A percentile compares a stretch with the other conserved stretches of the same genome.
Evolutionary conservation across 2,113 vertebrate genomes (phyloP).

Genomic region (Platysternon megacephalum): DNA sequence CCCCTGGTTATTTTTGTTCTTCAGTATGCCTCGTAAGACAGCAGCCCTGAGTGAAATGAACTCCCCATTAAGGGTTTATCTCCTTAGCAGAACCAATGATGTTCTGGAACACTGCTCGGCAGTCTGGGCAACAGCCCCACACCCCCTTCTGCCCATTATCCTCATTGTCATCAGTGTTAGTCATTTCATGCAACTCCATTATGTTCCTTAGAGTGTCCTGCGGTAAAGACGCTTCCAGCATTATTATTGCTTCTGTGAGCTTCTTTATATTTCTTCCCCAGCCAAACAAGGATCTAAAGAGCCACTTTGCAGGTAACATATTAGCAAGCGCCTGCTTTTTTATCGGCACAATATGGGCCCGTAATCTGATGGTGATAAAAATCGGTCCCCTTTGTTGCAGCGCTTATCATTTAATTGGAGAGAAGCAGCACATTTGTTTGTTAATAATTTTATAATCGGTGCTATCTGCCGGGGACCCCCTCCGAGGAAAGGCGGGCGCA

Average conservation of each 20-base stretch:
- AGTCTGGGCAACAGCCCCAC: background rate
- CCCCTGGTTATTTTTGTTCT: background rate
- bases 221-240: slow-evolving; percentile 38
- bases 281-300: slow-evolving; percentile 46
- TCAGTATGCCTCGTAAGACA: background rate
- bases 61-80: slow-evolving; percentile 21
- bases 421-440: slow-evolving; percentile 37
- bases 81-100: background rate
- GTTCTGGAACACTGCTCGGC: slow-evolving; percentile 36
- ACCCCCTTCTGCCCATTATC: background rate
- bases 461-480: slow-evolving; percentile 45
- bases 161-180: slow-evolving; percentile 7
- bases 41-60: background rate
- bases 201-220: background rate
- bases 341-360: slow-evolving; percentile 44
- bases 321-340: slow-evolving; percentile 36
- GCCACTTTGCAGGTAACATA: background rate
- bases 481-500: background rate
- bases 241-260: slow-evolving; percentile 7
- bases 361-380: slow-evolving; percentile 61
- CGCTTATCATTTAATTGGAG: slow-evolving; percentile 73
- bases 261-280: slow-evolving; percentile 17
- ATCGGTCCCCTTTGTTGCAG: slow-evolving; percentile 55
- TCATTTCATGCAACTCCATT: slow-evolving; percentile 2
- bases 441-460: slow-evolving; percentile 67